Evolutionary conservation across 2,113 vertebrate species (phyloP).

Genomic region (Bos javanicus): DNA sequence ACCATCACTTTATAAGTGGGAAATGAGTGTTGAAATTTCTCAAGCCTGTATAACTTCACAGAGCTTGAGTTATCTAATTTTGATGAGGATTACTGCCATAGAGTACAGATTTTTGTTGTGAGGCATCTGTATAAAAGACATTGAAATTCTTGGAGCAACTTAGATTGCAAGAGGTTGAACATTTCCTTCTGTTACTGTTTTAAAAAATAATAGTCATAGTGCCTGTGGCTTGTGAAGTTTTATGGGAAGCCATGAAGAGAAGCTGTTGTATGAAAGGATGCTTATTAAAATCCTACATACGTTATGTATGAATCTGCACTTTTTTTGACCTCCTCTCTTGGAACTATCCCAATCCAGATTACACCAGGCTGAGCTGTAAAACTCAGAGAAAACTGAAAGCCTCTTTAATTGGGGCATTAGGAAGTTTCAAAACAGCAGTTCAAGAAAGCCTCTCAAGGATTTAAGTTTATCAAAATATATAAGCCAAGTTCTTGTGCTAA

Average conservation of each 20-base stretch:
- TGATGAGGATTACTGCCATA: neutral
- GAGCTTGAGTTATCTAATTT: conserved; percentile 43
- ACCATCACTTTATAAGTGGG: neutral
- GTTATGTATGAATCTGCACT: conserved; percentile 82
- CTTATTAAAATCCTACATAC: conserved; percentile 77
- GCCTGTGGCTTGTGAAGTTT: conserved; percentile 74
- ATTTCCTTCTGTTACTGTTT: conserved; percentile 63
- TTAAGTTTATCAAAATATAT: conserved; percentile 46
- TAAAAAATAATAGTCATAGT: conserved; percentile 57
- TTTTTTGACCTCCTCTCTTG: conserved; percentile 78
- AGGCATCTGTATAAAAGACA: neutral
- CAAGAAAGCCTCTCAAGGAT: conserved; percentile 59
- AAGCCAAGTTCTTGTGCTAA: conserved; percentile 48
- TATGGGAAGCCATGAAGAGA: conserved; percentile 68
- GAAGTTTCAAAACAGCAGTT: conserved; percentile 49
- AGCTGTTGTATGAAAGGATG: conserved; percentile 71
- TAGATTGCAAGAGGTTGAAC: conserved; percentile 51
- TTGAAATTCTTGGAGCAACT: conserved; percentile 68
- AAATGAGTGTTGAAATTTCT: conserved; percentile 58
- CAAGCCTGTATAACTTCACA: conserved; percentile 43
- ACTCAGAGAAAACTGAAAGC: conserved; percentile 70
- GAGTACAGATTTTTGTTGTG: neutral
- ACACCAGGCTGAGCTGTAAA: conserved; percentile 68
- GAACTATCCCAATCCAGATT: conserved; percentile 74
- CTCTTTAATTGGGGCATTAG: conserved; percentile 62